Evolutionary conservation across 2,888 invertebrate genomes (phyloP), one percentile per base, ranked within the genome.

Genomic region (Lasioglossum pauxillum): DNA sequence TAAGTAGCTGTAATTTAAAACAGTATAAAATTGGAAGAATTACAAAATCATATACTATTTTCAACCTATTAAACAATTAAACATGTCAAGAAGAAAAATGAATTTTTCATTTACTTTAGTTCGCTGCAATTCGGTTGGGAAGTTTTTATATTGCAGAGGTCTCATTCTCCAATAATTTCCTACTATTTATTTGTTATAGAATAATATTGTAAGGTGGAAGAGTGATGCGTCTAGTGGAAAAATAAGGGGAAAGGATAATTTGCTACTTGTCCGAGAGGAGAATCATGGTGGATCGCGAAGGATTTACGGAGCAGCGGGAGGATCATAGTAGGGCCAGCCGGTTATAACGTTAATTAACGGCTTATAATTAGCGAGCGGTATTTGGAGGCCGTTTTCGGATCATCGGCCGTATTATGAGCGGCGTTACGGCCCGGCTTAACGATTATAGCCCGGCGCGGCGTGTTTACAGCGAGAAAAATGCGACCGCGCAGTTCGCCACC

Each of bases 321-420:
- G 14, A 35, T 57, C 12, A 10, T 41, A 5, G 14, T 4, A n/a
- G 46, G 49, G 16, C 49, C 31, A 19, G 53, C 35, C 8, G 41
- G 31, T 7, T 41, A 35, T 67, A 72, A 75, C 31, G 53, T 75
- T 78, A 80, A 86, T 86, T 78, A 80, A 84, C 38, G 64, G 53
- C 23, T 27, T 31, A 31, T 78, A 85, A 86, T 85, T 81, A 86
- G 57, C n/a, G 78, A 38, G 14, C n/a, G 72, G 72, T 75, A 67
- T 73, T 72, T 35, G 41, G 60, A 75, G 44, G 44, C 64, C 10
- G 31, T 81, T 85, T 84, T 71, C 44, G 53, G 77, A 78, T 83
- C 67, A 46, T n/a, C 75, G 46, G 31, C 80, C 53, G 38, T n/a
- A 74, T 75, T 46, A 75, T 31, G 71, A 69, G 31, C 74, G 69